phyloP scores from a whole-genome alignment of 2,888 invertebrate species.

The Cremastinae sp. region DNA sequence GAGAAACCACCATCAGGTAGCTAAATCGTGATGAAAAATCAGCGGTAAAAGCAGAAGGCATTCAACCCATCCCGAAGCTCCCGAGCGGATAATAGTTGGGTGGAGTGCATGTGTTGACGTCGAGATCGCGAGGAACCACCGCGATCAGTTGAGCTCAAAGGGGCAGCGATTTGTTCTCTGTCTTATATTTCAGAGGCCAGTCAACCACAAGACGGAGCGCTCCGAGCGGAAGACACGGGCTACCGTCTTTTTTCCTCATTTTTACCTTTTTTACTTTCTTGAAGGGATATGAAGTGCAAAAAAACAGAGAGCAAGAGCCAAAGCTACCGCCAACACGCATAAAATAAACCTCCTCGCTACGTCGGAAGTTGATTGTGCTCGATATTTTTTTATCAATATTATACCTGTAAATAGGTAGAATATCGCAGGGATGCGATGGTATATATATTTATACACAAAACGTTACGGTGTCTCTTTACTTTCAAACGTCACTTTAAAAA shows the following conservation, averaged over 20 bases:
- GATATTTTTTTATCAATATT: conserved; percentile 47
- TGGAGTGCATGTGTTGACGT: conserved; percentile 58
- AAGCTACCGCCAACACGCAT: conserved; percentile 16
- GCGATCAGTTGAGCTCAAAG: conserved; percentile 40
- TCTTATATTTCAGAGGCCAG: conserved; percentile 60
- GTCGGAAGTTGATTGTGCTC: conserved; percentile 37
- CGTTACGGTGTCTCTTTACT: too few species aligned
- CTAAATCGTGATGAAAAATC: conserved; percentile 40
- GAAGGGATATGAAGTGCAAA: conserved; percentile 14
- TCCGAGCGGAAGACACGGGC: conserved; percentile 38
- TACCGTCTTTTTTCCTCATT: conserved; percentile 21
- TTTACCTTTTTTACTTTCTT: conserved; percentile 22
- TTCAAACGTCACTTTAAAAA: not conserved
- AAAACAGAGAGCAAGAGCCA: conserved; percentile 28
- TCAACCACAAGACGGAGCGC: conserved; percentile 57
- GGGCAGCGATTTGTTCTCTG: conserved; percentile 57
- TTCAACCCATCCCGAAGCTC: conserved; percentile 53
- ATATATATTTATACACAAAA: conserved; percentile 21
- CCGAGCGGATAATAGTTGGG: conserved; percentile 59
- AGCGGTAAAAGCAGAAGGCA: conserved; percentile 31
- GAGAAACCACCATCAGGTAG: conserved; percentile 45
- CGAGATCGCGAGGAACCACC: conserved; percentile 41
- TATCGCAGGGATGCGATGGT: conserved; percentile 1
- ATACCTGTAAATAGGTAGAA: conserved; percentile 40
- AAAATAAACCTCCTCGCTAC: conserved; percentile 20